Evolutionary conservation across 2,113 vertebrate genomes (phyloP).

Genomic region (Elephantulus edwardii): DNA sequence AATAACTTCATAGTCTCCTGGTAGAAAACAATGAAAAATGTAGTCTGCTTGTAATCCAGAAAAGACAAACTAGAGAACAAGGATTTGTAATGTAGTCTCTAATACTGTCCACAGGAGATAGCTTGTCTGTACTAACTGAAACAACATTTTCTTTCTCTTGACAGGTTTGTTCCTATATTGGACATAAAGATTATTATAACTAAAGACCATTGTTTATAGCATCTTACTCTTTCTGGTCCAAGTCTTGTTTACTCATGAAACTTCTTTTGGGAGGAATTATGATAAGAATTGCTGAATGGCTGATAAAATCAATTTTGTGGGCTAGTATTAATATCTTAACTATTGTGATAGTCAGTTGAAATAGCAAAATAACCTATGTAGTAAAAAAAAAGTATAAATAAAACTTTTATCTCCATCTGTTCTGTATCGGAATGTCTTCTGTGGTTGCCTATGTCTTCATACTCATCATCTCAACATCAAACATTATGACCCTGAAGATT

Average conservation of each 20-base stretch:
- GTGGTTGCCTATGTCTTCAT: too few relatives aligned
- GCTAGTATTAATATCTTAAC: neutral
- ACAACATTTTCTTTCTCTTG: neutral
- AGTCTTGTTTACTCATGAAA: neutral
- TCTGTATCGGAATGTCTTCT: too few relatives aligned
- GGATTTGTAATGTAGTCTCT: neutral
- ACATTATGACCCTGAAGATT: neutral
- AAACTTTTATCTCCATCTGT: too few relatives aligned
- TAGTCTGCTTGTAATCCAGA: neutral
- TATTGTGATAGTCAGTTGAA: neutral
- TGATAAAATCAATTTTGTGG: neutral
- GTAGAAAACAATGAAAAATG: neutral
- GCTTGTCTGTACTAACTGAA: neutral
- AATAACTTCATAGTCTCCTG: neutral
- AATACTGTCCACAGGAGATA: neutral
- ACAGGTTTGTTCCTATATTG: neutral
- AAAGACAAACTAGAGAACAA: neutral
- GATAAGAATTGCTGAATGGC: neutral
- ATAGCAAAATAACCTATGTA: too few relatives aligned
- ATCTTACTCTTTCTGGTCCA: neutral
- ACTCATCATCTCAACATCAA: too few relatives aligned
- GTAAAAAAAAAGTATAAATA: too few relatives aligned
- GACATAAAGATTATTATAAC: neutral
- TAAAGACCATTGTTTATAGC: neutral
- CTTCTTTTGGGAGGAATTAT: slow-evolving; percentile 2